These are phyloP conservation scores for Zootermopsis nevadensis DNA, from an alignment of 2,888 invertebrate genomes.

Conservation along the genomic window DNA sequence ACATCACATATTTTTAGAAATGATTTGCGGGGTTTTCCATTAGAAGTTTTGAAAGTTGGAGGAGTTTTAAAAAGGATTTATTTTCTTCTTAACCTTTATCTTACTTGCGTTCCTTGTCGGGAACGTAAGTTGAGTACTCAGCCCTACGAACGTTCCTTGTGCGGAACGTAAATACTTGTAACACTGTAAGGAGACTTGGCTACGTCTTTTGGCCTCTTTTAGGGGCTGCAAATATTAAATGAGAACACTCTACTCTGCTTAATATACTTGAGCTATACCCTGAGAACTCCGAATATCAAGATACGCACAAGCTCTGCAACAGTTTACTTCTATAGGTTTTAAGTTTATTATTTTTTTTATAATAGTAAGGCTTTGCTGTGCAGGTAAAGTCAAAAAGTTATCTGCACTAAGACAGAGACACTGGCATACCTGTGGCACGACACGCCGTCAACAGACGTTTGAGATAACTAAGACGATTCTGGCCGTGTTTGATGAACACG, in stretches of 20 bases:
- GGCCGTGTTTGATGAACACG: no score
- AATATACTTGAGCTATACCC: conserved; percentile 48
- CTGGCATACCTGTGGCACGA: neutral
- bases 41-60: conserved; percentile 28
- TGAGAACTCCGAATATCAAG: conserved; percentile 48
- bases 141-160: no score
- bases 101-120: no score
- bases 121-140: no score
- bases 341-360: conserved; percentile 12
- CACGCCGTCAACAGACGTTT: neutral
- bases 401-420: conserved; percentile 19
- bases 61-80: conserved; percentile 14
- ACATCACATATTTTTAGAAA: conserved; percentile 36
- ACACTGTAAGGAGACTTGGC: no score
- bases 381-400: conserved; percentile 37
- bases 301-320: conserved; percentile 43
- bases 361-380: conserved; percentile 43
- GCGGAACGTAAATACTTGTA: no score
- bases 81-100: no score
- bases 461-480: no score
- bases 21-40: conserved; percentile 21
- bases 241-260: conserved; percentile 37
- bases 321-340: conserved; percentile 40
- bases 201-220: no score
- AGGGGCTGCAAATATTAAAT: no score